phyloP scores from a whole-genome alignment of 2,888 invertebrate species.

The Scaptomyza caliginosa region DNA sequence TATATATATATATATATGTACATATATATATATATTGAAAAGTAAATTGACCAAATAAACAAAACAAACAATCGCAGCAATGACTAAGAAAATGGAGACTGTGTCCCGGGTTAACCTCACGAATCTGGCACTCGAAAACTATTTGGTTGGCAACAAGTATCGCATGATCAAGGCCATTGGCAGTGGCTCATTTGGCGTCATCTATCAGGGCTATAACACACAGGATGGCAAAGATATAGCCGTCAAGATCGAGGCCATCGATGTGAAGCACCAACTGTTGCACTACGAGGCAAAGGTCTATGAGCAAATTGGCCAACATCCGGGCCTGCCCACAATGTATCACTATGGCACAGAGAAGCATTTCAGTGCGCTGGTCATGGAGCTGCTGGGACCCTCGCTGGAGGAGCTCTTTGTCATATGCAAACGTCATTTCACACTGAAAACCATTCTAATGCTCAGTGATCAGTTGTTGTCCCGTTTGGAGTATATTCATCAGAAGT shows the following conservation, averaged over 20 bases:
- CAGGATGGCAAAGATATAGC: constrained; percentile 98
- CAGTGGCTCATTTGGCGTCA: constrained; percentile 99
- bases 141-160: constrained; percentile 64
- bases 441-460: constrained; percentile 98
- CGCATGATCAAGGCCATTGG: constrained; percentile 58
- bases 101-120: constrained; percentile 29
- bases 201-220: constrained; percentile 95
- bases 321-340: constrained; percentile 96
- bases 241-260: constrained; percentile 97
- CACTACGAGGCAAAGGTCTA: constrained; percentile 99
- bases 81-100: constrained; percentile 24
- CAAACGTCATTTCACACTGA: constrained; percentile 98
- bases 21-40: neutral
- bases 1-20: neutral
- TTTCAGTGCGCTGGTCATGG: constrained; percentile 99
- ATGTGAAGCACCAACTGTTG: constrained; percentile 98
- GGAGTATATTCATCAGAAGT: constrained; percentile 98
- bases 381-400: constrained; percentile 97
- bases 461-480: constrained; percentile 96
- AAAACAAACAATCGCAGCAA: neutral
- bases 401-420: constrained; percentile 99
- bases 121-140: constrained; percentile 49
- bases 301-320: constrained; percentile 97
- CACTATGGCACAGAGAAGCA: constrained; percentile 97
- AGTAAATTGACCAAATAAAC: neutral